A percentile compares a stretch with the other conserved stretches of the same genome.
These are phyloP conservation scores for Mylabris sibirica DNA, from an alignment of 2,888 invertebrate species.

Conservation along the genomic window DNA sequence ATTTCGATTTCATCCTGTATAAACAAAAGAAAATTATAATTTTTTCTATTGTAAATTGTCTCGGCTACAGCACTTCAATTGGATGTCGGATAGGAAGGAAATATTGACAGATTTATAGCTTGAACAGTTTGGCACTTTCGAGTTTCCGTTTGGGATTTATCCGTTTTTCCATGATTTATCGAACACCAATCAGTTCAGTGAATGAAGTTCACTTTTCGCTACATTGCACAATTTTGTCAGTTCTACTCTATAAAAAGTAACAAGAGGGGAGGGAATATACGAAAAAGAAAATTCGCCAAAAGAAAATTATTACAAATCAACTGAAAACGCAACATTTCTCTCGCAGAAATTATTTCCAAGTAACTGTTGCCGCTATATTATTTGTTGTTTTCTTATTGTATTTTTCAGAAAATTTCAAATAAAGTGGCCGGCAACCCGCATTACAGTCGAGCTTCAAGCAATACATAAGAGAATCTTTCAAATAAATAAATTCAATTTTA, in stretches of 20 bases:
- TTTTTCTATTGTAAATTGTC: no score
- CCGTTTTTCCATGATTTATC: conserved; percentile 7
- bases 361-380: neutral
- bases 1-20: no score
- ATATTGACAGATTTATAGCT: conserved; percentile 22
- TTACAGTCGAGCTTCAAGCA: neutral
- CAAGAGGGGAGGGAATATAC: neutral
- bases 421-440: neutral
- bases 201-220: neutral
- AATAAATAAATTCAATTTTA: conserved; percentile 3
- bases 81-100: conserved; percentile 12
- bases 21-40: no score
- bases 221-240: neutral
- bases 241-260: neutral
- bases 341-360: neutral
- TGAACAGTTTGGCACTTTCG: conserved; percentile 18
- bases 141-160: conserved; percentile 12
- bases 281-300: neutral
- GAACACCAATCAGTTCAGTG: neutral
- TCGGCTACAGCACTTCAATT: neutral
- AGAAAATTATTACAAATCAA: neutral
- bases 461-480: neutral
- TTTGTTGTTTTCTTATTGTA: neutral
- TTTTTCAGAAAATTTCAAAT: neutral
- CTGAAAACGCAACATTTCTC: neutral